phyloP scores from a whole-genome alignment of 1,140 invertebrate species.

The Helicoverpa armigera region DNA sequence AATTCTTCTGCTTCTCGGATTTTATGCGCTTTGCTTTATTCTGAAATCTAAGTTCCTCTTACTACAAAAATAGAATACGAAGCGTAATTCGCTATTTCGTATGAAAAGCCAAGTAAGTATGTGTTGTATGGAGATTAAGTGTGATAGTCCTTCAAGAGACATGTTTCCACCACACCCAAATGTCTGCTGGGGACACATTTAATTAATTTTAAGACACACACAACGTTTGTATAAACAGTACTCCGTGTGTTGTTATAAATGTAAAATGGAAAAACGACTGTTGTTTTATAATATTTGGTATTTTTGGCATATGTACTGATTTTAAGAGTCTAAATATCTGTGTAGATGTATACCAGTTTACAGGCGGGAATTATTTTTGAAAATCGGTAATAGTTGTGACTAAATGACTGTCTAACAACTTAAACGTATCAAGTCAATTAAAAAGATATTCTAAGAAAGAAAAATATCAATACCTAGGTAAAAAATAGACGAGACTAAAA shows the following conservation, averaged over 20 bases:
- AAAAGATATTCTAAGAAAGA: too few species aligned
- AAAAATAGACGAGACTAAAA: too few species aligned
- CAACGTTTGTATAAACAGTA: slow-evolving; percentile 50
- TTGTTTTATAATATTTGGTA: not conserved
- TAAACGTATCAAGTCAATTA: too few species aligned
- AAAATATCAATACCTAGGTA: too few species aligned
- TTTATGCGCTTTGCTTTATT: not conserved
- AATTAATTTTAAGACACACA: slow-evolving; percentile 61
- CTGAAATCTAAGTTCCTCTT: not conserved
- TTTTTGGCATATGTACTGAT: too few species aligned
- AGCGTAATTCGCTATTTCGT: slow-evolving; percentile 1
- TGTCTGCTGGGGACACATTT: slow-evolving; percentile 60
- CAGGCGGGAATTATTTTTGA: too few species aligned
- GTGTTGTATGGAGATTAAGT: slow-evolving; percentile 55
- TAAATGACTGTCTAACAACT: too few species aligned
- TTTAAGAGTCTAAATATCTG: too few species aligned
- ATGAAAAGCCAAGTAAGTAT: slow-evolving; percentile 39
- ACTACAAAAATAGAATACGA: slow-evolving; percentile 1
- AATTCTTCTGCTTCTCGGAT: not conserved
- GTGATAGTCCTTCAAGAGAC: slow-evolving; percentile 59
- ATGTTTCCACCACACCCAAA: slow-evolving; percentile 54
- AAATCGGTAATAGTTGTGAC: too few species aligned
- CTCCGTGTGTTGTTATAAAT: slow-evolving; percentile 22
- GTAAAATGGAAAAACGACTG: not conserved
- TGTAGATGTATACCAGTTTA: too few species aligned